phyloP scores from a whole-genome alignment of 2,113 vertebrate genomes.

The Ranitomeya variabilis region DNA sequence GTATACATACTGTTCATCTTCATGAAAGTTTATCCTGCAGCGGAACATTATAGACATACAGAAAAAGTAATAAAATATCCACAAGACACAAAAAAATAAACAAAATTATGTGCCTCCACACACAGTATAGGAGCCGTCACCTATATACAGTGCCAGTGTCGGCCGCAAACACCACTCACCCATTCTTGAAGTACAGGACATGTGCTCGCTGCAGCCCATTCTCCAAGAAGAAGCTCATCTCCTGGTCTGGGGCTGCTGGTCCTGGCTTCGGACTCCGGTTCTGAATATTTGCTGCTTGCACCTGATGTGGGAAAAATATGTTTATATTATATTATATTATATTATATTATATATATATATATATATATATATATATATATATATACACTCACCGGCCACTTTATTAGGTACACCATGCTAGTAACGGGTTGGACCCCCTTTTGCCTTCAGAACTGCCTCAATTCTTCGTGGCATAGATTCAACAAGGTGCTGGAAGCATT shows the following conservation, averaged over 20 bases:
- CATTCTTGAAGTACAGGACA: constrained; percentile 98
- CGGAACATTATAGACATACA: constrained; percentile 68
- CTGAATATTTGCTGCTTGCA: constrained; percentile 88
- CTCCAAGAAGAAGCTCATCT: constrained; percentile 97
- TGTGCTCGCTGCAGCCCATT: constrained; percentile 97
- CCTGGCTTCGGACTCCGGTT: constrained; percentile 97
- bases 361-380: too few relatives aligned
- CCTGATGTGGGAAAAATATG: constrained; percentile 66
- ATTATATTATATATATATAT: too few relatives aligned
- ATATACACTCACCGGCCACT: too few relatives aligned
- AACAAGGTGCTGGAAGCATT: too few relatives aligned
- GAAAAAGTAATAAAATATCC: constrained; percentile 62
- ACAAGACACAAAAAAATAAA: constrained; percentile 59
- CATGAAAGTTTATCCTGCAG: constrained; percentile 76
- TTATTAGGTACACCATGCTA: too few relatives aligned
- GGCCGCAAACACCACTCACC: constrained; percentile 72
- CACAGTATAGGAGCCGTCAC: not conserved
- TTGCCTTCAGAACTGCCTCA: too few relatives aligned
- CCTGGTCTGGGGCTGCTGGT: constrained; percentile 89
- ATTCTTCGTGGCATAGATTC: too few relatives aligned
- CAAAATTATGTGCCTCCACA: not conserved
- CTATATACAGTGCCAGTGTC: too few relatives aligned
- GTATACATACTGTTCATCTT: constrained; percentile 77
- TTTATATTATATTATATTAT: too few relatives aligned
- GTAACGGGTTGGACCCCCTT: too few relatives aligned